phyloP scores from a whole-genome alignment of 2,113 vertebrate genomes.

The Tupaia chinensis region DNA sequence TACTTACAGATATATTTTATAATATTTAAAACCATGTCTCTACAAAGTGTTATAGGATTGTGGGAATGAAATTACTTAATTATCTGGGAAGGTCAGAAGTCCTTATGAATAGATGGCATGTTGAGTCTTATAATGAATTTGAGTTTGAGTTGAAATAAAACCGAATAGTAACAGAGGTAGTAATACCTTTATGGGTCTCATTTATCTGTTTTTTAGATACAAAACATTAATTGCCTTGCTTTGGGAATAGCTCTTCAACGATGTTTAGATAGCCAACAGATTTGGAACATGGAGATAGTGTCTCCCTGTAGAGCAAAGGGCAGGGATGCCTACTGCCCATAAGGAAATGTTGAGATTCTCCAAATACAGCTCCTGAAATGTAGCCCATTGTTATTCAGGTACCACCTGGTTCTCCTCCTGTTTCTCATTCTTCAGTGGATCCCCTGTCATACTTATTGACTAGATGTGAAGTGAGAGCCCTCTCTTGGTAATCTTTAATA shows the following conservation, averaged over 20 bases:
- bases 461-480: background rate
- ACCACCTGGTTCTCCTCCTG: background rate
- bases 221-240: background rate
- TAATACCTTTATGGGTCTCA: background rate
- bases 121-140: background rate
- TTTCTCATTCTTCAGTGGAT: background rate
- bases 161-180: background rate
- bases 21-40: background rate
- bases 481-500: background rate
- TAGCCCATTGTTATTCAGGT: background rate
- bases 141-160: background rate
- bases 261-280: background rate
- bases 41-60: background rate
- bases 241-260: background rate
- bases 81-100: background rate
- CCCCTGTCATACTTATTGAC: background rate
- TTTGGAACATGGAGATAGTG: background rate
- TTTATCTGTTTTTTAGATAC: background rate
- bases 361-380: background rate
- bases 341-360: background rate
- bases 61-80: constrained; percentile 10
- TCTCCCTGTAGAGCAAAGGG: background rate
- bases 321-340: background rate
- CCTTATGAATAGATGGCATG: background rate
- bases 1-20: background rate